These are phyloP conservation scores for Tenthredo amoena DNA, from an alignment of 2,888 invertebrate genomes.

Conservation along the genomic window DNA sequence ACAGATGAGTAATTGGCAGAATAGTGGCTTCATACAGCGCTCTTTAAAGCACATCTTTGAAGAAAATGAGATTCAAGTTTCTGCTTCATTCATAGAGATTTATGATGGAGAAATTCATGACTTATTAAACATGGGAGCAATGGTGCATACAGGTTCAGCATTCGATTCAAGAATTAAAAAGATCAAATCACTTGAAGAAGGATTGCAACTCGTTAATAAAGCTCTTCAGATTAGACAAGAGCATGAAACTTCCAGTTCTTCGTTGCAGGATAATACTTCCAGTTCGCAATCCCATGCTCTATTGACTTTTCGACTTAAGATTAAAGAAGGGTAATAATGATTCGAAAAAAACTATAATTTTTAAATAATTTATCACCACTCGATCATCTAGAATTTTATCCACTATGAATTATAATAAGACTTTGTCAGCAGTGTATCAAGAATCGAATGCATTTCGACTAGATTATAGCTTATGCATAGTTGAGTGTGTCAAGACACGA, in stretches of 20 bases:
- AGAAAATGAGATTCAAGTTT: not conserved
- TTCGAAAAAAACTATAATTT: not conserved
- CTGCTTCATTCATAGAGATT: slow-evolving; percentile 1
- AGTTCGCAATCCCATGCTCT: not conserved
- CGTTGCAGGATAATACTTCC: not conserved
- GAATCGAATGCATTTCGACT: too few relatives aligned
- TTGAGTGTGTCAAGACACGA: not conserved
- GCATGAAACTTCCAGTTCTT: not conserved
- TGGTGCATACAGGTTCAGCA: not conserved
- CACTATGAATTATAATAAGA: not conserved
- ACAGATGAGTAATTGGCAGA: not conserved
- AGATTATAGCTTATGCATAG: too few relatives aligned
- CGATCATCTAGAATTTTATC: not conserved
- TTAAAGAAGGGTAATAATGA: slow-evolving; percentile 7
- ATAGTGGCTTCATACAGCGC: slow-evolving; percentile 28
- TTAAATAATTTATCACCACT: not conserved
- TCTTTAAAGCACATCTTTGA: slow-evolving; percentile 29
- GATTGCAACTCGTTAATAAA: slow-evolving; percentile 1
- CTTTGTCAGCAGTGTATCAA: not conserved
- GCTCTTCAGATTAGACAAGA: slow-evolving; percentile 21
- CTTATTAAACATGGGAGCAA: not conserved
- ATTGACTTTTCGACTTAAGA: slow-evolving; percentile 7
- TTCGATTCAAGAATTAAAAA: not conserved
- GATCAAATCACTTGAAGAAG: slow-evolving; percentile 15
- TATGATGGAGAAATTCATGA: slow-evolving; percentile 4